Conservation (phyloP, 2,113 vertebrate genomes). For the Rhagologus leucostigma region DNA sequence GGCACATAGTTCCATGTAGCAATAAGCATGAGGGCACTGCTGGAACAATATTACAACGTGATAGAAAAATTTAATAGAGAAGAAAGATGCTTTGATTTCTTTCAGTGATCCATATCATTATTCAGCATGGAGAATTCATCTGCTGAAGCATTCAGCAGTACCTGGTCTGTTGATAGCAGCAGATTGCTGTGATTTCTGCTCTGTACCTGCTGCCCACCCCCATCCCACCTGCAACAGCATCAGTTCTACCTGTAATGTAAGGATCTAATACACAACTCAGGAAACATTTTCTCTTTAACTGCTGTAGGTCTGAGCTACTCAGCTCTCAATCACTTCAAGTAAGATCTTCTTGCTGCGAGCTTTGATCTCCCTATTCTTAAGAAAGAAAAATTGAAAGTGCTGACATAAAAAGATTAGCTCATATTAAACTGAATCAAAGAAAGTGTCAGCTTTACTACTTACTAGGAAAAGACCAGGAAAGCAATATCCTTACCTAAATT, state of each 20-base stretch:
- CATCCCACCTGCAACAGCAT: not conserved
- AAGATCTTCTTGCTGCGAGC: not conserved
- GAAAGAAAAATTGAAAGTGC: not conserved
- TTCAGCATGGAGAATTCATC: not conserved
- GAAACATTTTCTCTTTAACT: not conserved
- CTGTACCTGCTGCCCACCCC: not conserved
- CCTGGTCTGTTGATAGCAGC: not conserved
- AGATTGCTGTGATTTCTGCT: not conserved
- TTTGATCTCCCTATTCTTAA: not conserved
- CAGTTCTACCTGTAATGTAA: not conserved
- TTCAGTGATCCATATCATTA: not conserved
- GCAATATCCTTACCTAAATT: not conserved
- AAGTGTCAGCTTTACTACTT: not conserved
- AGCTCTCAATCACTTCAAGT: not conserved
- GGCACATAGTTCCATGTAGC: not conserved
- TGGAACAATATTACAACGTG: not conserved
- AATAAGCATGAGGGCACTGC: not conserved
- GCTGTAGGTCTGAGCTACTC: not conserved
- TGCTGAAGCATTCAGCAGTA: not conserved
- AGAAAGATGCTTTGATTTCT: not conserved
- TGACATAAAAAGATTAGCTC: conserved; percentile 33
- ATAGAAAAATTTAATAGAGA: not conserved
- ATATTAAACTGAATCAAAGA: conserved; percentile 13
- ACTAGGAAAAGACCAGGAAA: not conserved
- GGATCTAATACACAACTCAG: not conserved